A percentile compares a stretch with the other conserved stretches of the same genome.
Conservation (phyloP, 2,797 vertebrate species). For the Decapterus maruadsi region DNA sequence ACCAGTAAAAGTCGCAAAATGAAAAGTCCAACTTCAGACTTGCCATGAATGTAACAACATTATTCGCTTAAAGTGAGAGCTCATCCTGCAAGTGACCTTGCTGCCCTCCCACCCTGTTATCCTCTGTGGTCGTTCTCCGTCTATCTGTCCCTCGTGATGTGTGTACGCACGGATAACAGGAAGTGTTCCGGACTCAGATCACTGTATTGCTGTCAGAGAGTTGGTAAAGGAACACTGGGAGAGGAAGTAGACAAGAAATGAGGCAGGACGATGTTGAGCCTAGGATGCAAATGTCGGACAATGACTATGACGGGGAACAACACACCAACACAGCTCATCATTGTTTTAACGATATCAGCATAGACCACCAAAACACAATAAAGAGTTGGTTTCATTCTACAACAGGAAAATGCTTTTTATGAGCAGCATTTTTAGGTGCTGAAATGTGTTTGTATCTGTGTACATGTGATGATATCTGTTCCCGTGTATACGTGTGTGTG, state of each 20-base stretch:
- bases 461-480: conserved; percentile 32
- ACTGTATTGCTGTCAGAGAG: conserved; percentile 75
- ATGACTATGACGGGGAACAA: conserved; percentile 57
- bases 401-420: conserved; percentile 43
- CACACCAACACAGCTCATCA: conserved; percentile 65
- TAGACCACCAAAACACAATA: conserved; percentile 58
- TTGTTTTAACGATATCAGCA: conserved; percentile 65
- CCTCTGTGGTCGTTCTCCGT: conserved; percentile 21
- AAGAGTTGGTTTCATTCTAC: conserved; percentile 50
- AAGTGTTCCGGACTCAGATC: conserved; percentile 48
- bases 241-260: conserved; percentile 36
- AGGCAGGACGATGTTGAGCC: conserved; percentile 24
- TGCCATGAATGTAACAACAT: conserved; percentile 72
- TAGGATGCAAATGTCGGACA: conserved; percentile 39
- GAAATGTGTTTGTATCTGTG: conserved; percentile 40
- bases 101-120: conserved; percentile 19
- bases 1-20: conserved; percentile 39
- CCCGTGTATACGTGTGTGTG: conserved; percentile 29
- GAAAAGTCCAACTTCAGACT: conserved; percentile 34
- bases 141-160: conserved; percentile 28
- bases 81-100: conserved; percentile 15
- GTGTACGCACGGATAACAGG: conserved; percentile 35
- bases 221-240: conserved; percentile 47
- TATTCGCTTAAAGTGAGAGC: conserved; percentile 29
- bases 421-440: conserved; percentile 38